phyloP scores from a whole-genome alignment of 2,797 vertebrate species.

The Lepilemur septentrionalis region DNA sequence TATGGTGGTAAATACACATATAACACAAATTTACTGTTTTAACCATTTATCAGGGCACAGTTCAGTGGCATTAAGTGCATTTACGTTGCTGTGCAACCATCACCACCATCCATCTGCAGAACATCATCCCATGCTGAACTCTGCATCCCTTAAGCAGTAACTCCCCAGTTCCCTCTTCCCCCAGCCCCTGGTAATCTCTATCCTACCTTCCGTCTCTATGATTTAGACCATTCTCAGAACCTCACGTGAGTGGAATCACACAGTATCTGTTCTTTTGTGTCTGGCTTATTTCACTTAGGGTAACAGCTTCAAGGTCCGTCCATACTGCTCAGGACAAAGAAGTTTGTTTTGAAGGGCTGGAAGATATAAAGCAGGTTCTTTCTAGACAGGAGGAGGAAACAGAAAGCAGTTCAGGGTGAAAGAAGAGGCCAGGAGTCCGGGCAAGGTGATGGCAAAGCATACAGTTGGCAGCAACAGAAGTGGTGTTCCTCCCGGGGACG shows the following conservation, averaged over 20 bases:
- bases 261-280: no score
- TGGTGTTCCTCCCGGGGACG: background rate
- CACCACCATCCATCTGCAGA: background rate
- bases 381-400: background rate
- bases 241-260: background rate
- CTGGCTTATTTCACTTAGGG: background rate
- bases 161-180: background rate
- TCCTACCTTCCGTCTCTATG: background rate
- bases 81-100: background rate
- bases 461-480: background rate
- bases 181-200: background rate
- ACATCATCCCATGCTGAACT: background rate
- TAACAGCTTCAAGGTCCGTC: background rate
- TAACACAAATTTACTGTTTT: background rate
- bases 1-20: background rate
- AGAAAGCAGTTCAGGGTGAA: background rate
- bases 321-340: background rate
- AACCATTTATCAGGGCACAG: background rate
- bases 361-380: background rate
- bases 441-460: background rate
- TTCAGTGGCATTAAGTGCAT: background rate
- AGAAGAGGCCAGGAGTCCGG: background rate
- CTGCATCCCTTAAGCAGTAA: background rate
- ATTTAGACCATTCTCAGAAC: background rate
- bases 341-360: background rate